A percentile compares a stretch with the other conserved stretches of the same genome.
Conservation (phyloP, 1,140 invertebrate genomes). For the Sipha flava region DNA sequence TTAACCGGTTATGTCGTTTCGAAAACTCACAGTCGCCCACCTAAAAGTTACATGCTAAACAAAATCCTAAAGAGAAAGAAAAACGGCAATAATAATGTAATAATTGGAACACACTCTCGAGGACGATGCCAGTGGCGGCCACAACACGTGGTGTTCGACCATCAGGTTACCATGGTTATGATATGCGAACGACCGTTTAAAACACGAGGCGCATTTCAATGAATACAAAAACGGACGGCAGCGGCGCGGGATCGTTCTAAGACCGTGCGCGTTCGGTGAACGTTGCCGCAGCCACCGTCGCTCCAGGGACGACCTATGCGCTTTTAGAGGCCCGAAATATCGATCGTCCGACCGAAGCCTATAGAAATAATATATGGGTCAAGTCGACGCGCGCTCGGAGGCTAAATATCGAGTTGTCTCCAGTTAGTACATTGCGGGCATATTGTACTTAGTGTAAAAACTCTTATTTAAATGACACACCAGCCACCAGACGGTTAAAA, state of each 20-base stretch:
- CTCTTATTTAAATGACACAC: too few species aligned
- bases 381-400: not conserved
- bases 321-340: slow-evolving; percentile 1
- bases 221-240: not conserved
- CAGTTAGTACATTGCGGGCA: too few species aligned
- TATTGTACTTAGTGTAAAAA: too few species aligned
- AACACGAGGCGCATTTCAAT: not conserved
- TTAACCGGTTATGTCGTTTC: not conserved
- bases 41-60: too few species aligned
- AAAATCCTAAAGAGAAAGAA: not conserved
- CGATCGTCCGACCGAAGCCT: not conserved
- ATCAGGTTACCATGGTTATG: not conserved
- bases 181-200: not conserved
- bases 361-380: slow-evolving; percentile 15
- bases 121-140: not conserved
- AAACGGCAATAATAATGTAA: not conserved
- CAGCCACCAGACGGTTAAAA: too few species aligned
- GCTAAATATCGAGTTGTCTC: too few species aligned
- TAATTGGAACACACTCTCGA: not conserved
- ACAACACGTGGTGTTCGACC: not conserved
- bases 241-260: not conserved
- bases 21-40: not conserved
- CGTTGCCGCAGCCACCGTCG: not conserved
- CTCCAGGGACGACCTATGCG: not conserved
- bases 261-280: too few species aligned